A percentile compares a stretch with the other conserved stretches of the same genome.
phyloP scores from a whole-genome alignment of 2,113 vertebrate genomes.

The Shinisaurus crocodilurus region DNA sequence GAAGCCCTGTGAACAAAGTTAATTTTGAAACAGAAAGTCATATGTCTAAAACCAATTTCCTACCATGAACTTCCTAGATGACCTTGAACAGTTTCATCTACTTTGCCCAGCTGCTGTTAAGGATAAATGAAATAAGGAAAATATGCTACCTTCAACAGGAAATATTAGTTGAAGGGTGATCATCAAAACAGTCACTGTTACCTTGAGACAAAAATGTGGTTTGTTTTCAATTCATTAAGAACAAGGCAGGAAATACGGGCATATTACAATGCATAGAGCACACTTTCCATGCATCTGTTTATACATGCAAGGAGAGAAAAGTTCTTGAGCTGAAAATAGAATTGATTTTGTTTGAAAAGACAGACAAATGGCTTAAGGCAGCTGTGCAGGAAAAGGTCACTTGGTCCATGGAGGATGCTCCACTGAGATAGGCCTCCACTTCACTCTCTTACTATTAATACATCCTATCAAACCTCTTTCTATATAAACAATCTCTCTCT shows the following conservation, averaged over 20 bases:
- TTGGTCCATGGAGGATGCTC: not conserved
- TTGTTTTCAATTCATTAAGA: slow-evolving; percentile 30
- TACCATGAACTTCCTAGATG: not conserved
- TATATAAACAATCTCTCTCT: not conserved
- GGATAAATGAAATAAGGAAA: slow-evolving; percentile 7
- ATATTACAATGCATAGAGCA: not conserved
- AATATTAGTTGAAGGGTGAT: slow-evolving; percentile 36
- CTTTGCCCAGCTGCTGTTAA: not conserved
- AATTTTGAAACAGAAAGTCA: not conserved
- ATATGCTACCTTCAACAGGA: slow-evolving; percentile 23
- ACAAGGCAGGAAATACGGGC: slow-evolving; percentile 15
- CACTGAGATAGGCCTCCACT: slow-evolving; percentile 2
- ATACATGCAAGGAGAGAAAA: not conserved
- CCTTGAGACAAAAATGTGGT: not conserved
- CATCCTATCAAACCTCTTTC: not conserved
- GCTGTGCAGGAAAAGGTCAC: slow-evolving; percentile 28
- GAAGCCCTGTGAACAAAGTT: not conserved
- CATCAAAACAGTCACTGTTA: slow-evolving; percentile 6
- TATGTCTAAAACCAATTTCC: not conserved
- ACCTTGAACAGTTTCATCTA: not conserved
- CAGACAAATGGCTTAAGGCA: slow-evolving; percentile 37
- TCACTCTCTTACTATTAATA: not conserved
- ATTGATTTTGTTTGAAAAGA: not conserved
- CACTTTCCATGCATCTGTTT: not conserved
- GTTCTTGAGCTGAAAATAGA: slow-evolving; percentile 22